Evolutionary conservation across 2,797 vertebrate genomes (phyloP).

Genomic region (Molossus alvarezi): DNA sequence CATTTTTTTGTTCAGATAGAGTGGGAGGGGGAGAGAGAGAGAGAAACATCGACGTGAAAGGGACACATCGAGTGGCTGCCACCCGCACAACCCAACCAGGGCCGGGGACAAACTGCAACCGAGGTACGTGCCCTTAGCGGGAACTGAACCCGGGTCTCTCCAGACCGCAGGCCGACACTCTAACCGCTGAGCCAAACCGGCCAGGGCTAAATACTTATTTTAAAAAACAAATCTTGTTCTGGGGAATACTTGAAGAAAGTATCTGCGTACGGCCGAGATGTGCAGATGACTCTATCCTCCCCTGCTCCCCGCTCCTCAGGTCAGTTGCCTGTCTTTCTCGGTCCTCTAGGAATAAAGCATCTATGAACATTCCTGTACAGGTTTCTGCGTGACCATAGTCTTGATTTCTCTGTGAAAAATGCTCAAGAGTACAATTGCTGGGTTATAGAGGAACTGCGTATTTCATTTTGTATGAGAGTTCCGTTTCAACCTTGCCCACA

Average conservation of each 20-base stretch:
- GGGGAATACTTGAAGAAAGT: neutral
- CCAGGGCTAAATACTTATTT: neutral
- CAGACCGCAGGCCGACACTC: too few relatives aligned
- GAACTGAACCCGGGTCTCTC: too few relatives aligned
- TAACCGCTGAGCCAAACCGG: too few relatives aligned
- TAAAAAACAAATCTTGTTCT: neutral
- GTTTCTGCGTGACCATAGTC: neutral
- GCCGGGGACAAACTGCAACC: too few relatives aligned
- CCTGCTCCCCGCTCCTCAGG: neutral
- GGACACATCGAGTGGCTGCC: too few relatives aligned
- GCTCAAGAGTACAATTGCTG: neutral
- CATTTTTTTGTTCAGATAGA: too few relatives aligned
- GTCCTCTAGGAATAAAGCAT: neutral
- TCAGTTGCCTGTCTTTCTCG: neutral
- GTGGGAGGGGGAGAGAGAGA: too few relatives aligned
- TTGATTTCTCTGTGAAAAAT: conserved; percentile 41
- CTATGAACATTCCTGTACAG: neutral
- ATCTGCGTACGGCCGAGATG: neutral
- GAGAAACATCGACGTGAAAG: too few relatives aligned
- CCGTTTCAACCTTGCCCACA: neutral
- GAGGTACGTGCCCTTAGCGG: too few relatives aligned
- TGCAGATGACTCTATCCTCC: neutral
- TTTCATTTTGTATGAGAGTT: neutral
- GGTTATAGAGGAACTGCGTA: neutral
- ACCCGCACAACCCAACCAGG: too few relatives aligned